phyloP scores from a whole-genome alignment of 2,113 vertebrate species.

The Myxocyprinus asiaticus region DNA sequence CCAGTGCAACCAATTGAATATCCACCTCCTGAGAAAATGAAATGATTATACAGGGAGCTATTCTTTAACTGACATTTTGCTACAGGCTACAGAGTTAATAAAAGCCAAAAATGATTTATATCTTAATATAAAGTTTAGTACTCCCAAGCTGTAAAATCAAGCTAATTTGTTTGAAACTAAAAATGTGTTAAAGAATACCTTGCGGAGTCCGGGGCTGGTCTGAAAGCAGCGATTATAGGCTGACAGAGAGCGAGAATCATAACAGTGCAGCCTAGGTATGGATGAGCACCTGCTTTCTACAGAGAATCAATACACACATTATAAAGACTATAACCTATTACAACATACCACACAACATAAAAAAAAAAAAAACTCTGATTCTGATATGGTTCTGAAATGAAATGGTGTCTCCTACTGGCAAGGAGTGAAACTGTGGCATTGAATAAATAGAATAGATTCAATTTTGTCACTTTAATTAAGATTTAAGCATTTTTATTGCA shows the following conservation, averaged over 20 bases:
- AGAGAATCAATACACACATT: conserved; percentile 45
- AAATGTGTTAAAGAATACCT: conserved; percentile 63
- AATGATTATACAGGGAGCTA: background rate
- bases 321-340: background rate
- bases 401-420: conserved; percentile 18
- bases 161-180: too few relatives aligned
- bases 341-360: background rate
- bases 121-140: too few relatives aligned
- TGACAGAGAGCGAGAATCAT: conserved; percentile 77
- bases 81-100: too few relatives aligned
- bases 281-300: conserved; percentile 82
- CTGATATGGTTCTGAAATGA: background rate
- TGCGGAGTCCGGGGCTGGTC: conserved; percentile 74
- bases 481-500: background rate
- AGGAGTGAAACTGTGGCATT: background rate
- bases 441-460: background rate
- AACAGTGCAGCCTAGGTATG: conserved; percentile 78
- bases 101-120: too few relatives aligned
- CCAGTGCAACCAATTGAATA: conserved; percentile 86
- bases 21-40: conserved; percentile 70
- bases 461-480: background rate
- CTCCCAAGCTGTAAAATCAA: too few relatives aligned
- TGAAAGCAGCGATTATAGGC: conserved; percentile 75
- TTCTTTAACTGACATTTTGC: background rate
- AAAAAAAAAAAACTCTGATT: background rate